phyloP scores from a whole-genome alignment of 2,113 vertebrate genomes.

The Pomatostomus ruficeps region DNA sequence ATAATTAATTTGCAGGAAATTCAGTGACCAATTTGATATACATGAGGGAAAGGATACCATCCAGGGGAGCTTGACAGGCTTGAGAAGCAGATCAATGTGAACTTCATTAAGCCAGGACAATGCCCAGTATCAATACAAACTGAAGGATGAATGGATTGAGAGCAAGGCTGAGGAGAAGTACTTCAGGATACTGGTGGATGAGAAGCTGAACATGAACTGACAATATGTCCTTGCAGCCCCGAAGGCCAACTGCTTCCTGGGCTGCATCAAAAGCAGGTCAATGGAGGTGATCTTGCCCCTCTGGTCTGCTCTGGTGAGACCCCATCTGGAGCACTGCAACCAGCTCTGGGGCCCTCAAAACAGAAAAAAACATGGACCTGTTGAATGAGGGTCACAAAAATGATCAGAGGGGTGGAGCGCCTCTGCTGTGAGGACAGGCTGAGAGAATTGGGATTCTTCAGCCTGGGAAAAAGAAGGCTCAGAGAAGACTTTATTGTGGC shows the following conservation, averaged over 20 bases:
- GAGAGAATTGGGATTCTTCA: not conserved
- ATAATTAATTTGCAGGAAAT: not conserved
- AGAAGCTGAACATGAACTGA: not conserved
- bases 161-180: not conserved
- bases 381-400: not conserved
- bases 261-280: rapidly evolving
- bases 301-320: not conserved
- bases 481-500: not conserved
- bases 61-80: too few relatives aligned
- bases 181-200: rapidly evolving
- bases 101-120: not conserved
- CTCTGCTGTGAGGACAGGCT: not conserved
- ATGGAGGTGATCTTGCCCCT: not conserved
- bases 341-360: not conserved
- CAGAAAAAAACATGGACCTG: not conserved
- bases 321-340: not conserved
- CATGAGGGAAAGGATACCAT: not conserved
- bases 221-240: not conserved
- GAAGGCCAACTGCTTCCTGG: not conserved
- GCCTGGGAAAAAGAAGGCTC: not conserved
- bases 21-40: not conserved
- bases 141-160: not conserved
- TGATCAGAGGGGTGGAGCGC: not conserved
- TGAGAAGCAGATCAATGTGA: not conserved
- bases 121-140: not conserved